Evolutionary conservation across 1,140 invertebrate species (phyloP).

Genomic region (Megathymus violae): DNA sequence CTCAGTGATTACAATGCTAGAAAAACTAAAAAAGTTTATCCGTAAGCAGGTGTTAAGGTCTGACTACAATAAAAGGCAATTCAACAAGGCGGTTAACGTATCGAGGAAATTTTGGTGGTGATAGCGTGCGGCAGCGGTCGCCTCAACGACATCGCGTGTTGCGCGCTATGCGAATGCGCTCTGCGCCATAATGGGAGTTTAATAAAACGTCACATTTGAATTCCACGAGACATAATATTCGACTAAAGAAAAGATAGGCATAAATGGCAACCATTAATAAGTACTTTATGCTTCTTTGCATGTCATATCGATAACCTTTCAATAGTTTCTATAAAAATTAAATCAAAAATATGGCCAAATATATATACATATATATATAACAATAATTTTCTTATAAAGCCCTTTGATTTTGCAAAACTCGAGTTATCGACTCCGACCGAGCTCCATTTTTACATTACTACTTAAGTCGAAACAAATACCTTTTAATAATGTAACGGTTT

Average conservation of each 20-base stretch:
- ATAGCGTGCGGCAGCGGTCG: slow-evolving; percentile 38
- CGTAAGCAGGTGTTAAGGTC: slow-evolving; percentile 13
- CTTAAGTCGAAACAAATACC: not conserved
- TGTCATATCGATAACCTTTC: too few relatives aligned
- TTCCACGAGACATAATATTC: slow-evolving; percentile 45
- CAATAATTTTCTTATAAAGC: too few relatives aligned
- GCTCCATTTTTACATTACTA: too few relatives aligned
- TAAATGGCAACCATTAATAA: not conserved
- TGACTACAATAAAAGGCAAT: slow-evolving; percentile 14
- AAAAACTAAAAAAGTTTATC: slow-evolving; percentile 4
- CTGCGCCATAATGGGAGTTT: slow-evolving; percentile 61
- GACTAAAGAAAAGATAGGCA: slow-evolving; percentile 21
- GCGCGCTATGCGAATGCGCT: slow-evolving; percentile 43
- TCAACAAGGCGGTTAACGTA: slow-evolving; percentile 6
- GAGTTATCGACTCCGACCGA: too few relatives aligned
- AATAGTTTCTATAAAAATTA: too few relatives aligned
- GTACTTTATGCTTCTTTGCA: too few relatives aligned
- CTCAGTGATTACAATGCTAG: too few relatives aligned
- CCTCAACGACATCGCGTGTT: slow-evolving; percentile 46
- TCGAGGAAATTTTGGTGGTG: slow-evolving; percentile 11
- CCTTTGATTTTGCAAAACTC: too few relatives aligned
- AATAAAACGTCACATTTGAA: slow-evolving; percentile 62
- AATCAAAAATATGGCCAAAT: too few relatives aligned
- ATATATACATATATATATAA: too few relatives aligned
- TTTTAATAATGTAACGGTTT: not conserved